These are phyloP conservation scores for Dysdera silvatica DNA, from an alignment of 1,140 invertebrate genomes.

Conservation along the genomic window DNA sequence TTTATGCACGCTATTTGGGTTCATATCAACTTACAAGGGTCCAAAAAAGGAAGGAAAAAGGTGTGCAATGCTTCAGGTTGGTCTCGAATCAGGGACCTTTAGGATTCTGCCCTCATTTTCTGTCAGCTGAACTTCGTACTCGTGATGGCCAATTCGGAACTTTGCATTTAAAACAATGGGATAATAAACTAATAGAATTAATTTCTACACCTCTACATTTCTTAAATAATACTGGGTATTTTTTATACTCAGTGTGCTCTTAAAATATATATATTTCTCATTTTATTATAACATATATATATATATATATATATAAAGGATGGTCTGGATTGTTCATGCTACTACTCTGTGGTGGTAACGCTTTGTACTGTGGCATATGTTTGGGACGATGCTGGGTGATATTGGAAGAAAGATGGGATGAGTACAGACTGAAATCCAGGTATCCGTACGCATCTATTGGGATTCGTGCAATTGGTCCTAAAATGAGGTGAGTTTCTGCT, in stretches of 20 bases:
- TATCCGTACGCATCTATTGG: slow-evolving; percentile 32
- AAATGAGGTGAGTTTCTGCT: slow-evolving; percentile 21
- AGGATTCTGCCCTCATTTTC: too few relatives aligned
- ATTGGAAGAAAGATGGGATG: slow-evolving; percentile 56
- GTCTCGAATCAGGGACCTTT: too few relatives aligned
- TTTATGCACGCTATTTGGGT: too few relatives aligned
- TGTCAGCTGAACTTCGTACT: too few relatives aligned
- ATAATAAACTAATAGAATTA: too few relatives aligned
- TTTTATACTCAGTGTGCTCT: neutral
- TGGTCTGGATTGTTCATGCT: slow-evolving; percentile 57
- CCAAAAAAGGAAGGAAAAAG: too few relatives aligned
- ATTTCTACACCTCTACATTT: too few relatives aligned
- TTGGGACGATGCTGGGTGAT: slow-evolving; percentile 62
- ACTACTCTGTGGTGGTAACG: slow-evolving; percentile 51
- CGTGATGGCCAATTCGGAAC: too few relatives aligned
- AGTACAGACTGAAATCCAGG: slow-evolving; percentile 46
- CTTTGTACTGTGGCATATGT: slow-evolving; percentile 50
- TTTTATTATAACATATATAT: too few relatives aligned
- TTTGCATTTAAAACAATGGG: too few relatives aligned
- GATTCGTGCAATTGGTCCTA: slow-evolving; percentile 15
- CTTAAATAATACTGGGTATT: neutral
- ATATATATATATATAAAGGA: slow-evolving; percentile 46
- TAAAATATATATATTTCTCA: neutral
- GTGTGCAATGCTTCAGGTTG: too few relatives aligned
- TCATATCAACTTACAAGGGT: too few relatives aligned